Conservation (phyloP, 2,888 invertebrate species). For the Phania funesta region DNA sequence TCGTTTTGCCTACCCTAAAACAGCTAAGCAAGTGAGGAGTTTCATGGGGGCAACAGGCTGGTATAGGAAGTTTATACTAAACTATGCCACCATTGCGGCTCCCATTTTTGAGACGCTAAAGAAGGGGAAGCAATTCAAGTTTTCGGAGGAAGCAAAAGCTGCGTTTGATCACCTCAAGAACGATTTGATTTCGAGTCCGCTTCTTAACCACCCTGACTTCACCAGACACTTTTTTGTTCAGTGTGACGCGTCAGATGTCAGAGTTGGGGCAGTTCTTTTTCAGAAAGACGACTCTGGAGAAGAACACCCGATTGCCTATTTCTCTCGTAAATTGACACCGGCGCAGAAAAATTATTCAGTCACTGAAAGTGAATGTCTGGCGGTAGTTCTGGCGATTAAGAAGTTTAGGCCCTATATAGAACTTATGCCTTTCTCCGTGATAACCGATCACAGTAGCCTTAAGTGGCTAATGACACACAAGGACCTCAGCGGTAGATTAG, state of each 20-base stretch:
- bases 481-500: not conserved
- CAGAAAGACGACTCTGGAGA: slow-evolving; percentile 4
- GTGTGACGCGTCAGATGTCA: not conserved
- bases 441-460: not conserved
- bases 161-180: not conserved
- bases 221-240: not conserved
- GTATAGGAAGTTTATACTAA: not conserved
- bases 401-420: not conserved
- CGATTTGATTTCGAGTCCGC: not conserved
- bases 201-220: not conserved
- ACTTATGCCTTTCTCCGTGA: not conserved
- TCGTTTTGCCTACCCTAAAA: not conserved
- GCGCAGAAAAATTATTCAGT: not conserved
- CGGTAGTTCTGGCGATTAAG: not conserved
- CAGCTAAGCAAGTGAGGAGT: not conserved
- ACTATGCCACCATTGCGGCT: not conserved
- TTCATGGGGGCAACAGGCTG: not conserved
- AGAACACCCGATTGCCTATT: slow-evolving; percentile 8
- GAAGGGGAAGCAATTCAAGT: not conserved
- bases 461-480: not conserved
- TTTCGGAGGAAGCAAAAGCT: not conserved
- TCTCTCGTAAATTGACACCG: not conserved
- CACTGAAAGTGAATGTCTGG: not conserved
- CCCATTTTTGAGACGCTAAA: not conserved
- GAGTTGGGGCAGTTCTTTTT: slow-evolving; percentile 11